These are phyloP conservation scores for Oncorhynchus nerka DNA, from an alignment of 2,113 vertebrate species.

Conservation along the genomic window DNA sequence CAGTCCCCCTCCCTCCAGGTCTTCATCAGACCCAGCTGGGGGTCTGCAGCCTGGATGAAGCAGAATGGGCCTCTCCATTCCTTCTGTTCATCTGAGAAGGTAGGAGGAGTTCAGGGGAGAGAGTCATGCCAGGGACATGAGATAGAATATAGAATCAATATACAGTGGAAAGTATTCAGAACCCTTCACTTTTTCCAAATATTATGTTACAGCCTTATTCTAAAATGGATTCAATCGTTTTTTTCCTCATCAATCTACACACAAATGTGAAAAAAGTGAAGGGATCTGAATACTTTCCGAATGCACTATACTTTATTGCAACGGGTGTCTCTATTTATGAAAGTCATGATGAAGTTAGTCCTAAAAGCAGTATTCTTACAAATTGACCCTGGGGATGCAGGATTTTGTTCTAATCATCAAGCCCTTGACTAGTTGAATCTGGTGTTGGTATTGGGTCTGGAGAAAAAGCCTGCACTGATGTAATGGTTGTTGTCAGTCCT, in stretches of 20 bases:
- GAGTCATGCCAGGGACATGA: background rate
- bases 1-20: constrained; percentile 84
- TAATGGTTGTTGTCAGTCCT: background rate
- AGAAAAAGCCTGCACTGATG: background rate
- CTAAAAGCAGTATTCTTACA: no score
- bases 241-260: no score
- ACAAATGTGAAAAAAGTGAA: no score
- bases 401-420: background rate
- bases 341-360: no score
- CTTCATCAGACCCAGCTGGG: constrained; percentile 95
- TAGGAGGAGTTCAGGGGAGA: background rate
- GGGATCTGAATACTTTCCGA: no score
- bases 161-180: no score
- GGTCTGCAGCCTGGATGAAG: constrained; percentile 93
- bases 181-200: no score
- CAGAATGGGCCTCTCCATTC: constrained; percentile 90
- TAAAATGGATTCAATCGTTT: no score
- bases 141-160: background rate
- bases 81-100: constrained; percentile 75
- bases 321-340: no score
- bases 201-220: no score
- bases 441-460: background rate
- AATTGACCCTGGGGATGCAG: no score
- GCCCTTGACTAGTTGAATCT: constrained; percentile 9
- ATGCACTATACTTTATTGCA: no score